phyloP scores from a whole-genome alignment of 2,113 vertebrate species.

The Lophotis ruficrista region DNA sequence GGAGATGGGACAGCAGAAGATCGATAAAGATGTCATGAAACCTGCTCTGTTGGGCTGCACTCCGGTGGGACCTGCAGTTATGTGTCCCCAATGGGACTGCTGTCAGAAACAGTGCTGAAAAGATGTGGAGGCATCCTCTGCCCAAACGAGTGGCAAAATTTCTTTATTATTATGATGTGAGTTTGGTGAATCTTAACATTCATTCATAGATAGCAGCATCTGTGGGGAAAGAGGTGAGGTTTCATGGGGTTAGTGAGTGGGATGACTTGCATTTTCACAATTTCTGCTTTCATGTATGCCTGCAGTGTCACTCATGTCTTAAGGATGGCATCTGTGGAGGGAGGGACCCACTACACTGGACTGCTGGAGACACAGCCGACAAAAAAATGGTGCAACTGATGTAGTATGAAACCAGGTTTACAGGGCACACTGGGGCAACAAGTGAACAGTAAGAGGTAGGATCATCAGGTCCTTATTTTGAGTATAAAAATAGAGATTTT shows the following conservation, averaged over 20 bases:
- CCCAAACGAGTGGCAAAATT: neutral
- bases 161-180: neutral
- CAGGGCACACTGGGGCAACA: neutral
- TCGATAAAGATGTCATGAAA: neutral
- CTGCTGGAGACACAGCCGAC: neutral
- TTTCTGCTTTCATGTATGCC: neutral
- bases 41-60: neutral
- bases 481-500: neutral
- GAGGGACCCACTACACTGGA: fast-evolving
- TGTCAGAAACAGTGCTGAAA: neutral
- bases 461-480: neutral
- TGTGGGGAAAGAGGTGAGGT: neutral
- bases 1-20: neutral
- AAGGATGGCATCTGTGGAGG: neutral
- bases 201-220: neutral
- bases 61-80: neutral
- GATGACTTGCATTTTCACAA: neutral
- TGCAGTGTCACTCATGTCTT: neutral
- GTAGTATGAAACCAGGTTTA: neutral
- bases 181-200: neutral
- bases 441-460: neutral
- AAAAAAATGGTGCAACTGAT: neutral
- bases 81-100: neutral
- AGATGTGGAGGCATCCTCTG: neutral
- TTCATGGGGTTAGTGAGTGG: neutral